These are phyloP conservation scores for Cyclopterus lumpus DNA, from an alignment of 2,797 vertebrate genomes.

Conservation along the genomic window DNA sequence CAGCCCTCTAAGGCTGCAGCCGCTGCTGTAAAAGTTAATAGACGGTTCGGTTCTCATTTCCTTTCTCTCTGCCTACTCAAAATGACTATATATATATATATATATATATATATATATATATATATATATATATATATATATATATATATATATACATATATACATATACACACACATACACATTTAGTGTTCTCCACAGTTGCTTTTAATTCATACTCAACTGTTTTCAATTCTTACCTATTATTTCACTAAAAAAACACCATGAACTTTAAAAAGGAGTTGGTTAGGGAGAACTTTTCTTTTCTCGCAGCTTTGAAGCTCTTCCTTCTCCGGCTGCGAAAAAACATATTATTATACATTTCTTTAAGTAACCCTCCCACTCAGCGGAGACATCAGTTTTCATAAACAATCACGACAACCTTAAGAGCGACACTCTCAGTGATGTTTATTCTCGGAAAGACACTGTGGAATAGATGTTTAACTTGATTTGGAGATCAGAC, in stretches of 20 bases:
- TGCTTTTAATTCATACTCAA: constrained; percentile 7
- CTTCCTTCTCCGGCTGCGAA: background rate
- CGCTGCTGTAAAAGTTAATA: constrained; percentile 28
- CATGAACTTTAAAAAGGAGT: background rate
- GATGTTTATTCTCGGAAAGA: constrained; percentile 22
- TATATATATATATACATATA: background rate
- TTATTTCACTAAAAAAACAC: background rate
- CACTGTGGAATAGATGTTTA: constrained; percentile 18
- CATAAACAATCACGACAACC: constrained; percentile 1
- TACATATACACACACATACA: background rate
- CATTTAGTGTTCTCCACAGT: too few relatives aligned
- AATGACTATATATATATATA: background rate
- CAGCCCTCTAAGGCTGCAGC: background rate
- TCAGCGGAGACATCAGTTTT: constrained; percentile 21
- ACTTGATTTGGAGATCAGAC: background rate
- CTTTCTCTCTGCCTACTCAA: constrained; percentile 21
- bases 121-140: too few relatives aligned
- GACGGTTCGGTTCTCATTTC: constrained; percentile 23
- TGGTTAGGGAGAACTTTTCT: background rate
- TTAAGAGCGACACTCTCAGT: constrained; percentile 3
- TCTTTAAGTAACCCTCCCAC: constrained; percentile 15
- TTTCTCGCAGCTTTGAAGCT: background rate
- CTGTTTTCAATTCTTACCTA: background rate
- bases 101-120: background rate
- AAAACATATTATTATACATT: too few relatives aligned